phyloP scores from a whole-genome alignment of 2,888 invertebrate genomes.

The Nebria brevicollis region DNA sequence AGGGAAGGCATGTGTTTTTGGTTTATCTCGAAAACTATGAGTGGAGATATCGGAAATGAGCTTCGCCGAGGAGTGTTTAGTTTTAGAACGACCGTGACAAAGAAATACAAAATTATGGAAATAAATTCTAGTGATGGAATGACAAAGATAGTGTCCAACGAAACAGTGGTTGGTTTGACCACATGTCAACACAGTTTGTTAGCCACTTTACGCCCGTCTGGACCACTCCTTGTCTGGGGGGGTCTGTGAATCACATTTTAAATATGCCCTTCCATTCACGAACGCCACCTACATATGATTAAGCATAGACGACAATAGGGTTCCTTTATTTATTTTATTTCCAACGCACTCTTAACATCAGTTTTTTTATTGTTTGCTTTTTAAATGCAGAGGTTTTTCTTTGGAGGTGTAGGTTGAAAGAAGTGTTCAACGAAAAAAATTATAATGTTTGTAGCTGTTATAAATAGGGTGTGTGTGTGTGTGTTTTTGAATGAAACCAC shows the following conservation, averaged over 20 bases:
- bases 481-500: neutral
- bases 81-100: neutral
- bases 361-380: neutral
- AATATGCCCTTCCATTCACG: constrained; percentile 27
- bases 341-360: neutral
- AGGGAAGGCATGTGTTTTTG: neutral
- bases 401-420: neutral
- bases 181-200: constrained; percentile 1
- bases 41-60: neutral
- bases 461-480: neutral
- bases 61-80: neutral
- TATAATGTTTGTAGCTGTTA: neutral
- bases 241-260: constrained; percentile 19
- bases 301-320: constrained; percentile 54
- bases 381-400: neutral
- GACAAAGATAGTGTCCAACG: neutral
- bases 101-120: neutral
- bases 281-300: constrained; percentile 53
- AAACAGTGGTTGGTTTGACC: neutral
- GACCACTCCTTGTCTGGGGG: constrained; percentile 5
- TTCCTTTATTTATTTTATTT: constrained; percentile 50
- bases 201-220: constrained; percentile 10
- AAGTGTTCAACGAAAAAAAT: neutral
- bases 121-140: neutral
- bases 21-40: neutral